These are phyloP conservation scores for Parambassis ranga DNA, from an alignment of 2,797 vertebrate species.

Conservation along the genomic window DNA sequence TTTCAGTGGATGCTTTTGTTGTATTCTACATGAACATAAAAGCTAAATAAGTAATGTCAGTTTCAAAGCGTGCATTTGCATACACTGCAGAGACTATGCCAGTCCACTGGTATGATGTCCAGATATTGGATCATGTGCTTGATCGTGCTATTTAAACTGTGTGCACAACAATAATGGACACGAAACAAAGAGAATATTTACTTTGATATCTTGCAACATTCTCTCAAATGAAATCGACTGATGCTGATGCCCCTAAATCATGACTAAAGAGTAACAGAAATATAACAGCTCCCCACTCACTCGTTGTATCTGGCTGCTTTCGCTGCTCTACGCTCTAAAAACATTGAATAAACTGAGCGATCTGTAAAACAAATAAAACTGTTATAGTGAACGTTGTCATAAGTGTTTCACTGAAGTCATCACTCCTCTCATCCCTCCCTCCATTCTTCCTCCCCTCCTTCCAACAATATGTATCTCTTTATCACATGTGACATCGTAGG, in stretches of 20 bases:
- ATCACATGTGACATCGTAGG: slow-evolving; percentile 79
- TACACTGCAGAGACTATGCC: slow-evolving; percentile 3
- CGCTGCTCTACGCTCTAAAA: slow-evolving; percentile 11
- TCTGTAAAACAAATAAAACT: slow-evolving; percentile 53
- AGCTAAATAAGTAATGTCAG: slow-evolving; percentile 53
- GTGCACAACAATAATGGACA: background rate
- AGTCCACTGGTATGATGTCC: slow-evolving; percentile 12
- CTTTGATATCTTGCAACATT: background rate
- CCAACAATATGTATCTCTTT: slow-evolving; percentile 75
- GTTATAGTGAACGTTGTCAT: slow-evolving; percentile 33
- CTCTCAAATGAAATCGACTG: background rate
- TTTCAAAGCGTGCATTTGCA: slow-evolving; percentile 54
- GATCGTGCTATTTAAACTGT: slow-evolving; percentile 11
- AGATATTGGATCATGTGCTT: slow-evolving; percentile 31
- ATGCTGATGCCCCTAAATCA: background rate
- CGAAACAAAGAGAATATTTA: slow-evolving; percentile 3
- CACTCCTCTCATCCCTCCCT: slow-evolving; percentile 4
- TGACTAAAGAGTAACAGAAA: background rate
- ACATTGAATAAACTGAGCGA: slow-evolving; percentile 34
- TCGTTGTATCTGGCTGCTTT: slow-evolving; percentile 2
- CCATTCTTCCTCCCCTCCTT: slow-evolving; percentile 4
- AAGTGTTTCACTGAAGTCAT: slow-evolving; percentile 35
- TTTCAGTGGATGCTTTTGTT: slow-evolving; percentile 45
- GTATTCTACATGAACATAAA: slow-evolving; percentile 41
- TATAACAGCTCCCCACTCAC: background rate